Conservation (phyloP, 2,797 vertebrate species). For the Lepus oiostolus region DNA sequence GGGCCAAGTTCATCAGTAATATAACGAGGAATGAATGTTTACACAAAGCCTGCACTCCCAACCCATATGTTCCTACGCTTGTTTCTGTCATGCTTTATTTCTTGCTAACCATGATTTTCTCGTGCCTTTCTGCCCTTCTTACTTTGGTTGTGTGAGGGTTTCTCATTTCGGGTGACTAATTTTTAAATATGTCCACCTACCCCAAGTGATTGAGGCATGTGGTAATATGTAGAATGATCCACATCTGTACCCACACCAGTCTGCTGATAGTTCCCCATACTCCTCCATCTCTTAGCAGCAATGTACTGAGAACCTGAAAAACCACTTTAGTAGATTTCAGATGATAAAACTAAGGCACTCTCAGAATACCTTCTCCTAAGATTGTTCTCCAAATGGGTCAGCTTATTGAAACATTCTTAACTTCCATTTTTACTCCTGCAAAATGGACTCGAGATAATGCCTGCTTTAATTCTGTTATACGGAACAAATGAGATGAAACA, state of each 20-base stretch:
- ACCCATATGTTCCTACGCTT: rapidly evolving
- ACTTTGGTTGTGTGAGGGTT: neutral
- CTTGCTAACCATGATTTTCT: neutral
- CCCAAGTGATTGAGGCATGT: too few species aligned
- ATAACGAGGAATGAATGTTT: neutral
- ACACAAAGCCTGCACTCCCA: rapidly evolving
- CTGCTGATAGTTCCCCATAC: neutral
- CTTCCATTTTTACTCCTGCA: neutral
- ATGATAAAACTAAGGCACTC: neutral
- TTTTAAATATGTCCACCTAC: neutral
- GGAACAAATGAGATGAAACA: neutral
- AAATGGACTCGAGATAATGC: neutral
- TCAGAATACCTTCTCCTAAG: neutral
- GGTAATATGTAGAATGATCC: too few species aligned
- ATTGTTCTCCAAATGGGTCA: neutral
- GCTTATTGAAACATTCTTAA: neutral
- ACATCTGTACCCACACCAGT: neutral
- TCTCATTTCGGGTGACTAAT: neutral
- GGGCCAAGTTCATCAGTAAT: neutral
- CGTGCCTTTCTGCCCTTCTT: neutral
- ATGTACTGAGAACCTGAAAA: neutral
- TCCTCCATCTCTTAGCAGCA: neutral
- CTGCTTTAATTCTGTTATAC: too few species aligned
- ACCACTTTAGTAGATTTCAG: neutral
- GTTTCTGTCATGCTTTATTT: neutral